Percentiles rank a stretch among this genome's conserved stretches.
Evolutionary conservation across 1,140 invertebrate species (phyloP).

Genomic region (Coptotermes formosanus): DNA sequence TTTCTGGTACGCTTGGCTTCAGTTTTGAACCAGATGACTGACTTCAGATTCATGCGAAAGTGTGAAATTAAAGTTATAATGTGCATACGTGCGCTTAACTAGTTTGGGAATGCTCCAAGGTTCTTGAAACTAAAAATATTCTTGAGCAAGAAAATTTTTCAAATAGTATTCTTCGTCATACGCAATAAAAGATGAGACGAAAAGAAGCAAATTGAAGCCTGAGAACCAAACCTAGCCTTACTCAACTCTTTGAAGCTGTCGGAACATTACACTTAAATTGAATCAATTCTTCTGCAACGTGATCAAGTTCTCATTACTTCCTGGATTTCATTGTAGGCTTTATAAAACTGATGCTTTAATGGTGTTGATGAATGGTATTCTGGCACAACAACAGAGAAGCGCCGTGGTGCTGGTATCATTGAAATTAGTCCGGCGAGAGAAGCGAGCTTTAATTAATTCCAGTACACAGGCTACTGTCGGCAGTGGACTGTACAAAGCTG

Average conservation of each 20-base stretch:
- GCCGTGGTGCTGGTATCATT: background rate
- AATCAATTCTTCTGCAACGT: background rate
- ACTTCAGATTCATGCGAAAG: no score
- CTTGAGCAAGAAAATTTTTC: no score
- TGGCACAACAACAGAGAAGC: background rate
- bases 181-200: no score
- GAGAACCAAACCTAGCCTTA: background rate
- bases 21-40: no score
- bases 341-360: background rate
- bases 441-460: slow-evolving; percentile 16
- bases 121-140: no score
- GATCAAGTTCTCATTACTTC: background rate
- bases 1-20: no score
- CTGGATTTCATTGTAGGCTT: background rate
- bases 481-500: background rate
- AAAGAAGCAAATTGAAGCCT: background rate
- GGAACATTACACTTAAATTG: background rate
- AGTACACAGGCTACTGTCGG: background rate
- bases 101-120: no score
- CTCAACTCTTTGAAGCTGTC: background rate
- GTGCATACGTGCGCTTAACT: no score
- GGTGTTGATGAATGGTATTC: slow-evolving; percentile 11
- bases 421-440: background rate
- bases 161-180: no score
- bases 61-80: no score